A percentile compares a stretch with the other conserved stretches of the same genome.
These are phyloP conservation scores for Trimorus sp. DNA, from an alignment of 2,888 invertebrate species.

Conservation along the genomic window DNA sequence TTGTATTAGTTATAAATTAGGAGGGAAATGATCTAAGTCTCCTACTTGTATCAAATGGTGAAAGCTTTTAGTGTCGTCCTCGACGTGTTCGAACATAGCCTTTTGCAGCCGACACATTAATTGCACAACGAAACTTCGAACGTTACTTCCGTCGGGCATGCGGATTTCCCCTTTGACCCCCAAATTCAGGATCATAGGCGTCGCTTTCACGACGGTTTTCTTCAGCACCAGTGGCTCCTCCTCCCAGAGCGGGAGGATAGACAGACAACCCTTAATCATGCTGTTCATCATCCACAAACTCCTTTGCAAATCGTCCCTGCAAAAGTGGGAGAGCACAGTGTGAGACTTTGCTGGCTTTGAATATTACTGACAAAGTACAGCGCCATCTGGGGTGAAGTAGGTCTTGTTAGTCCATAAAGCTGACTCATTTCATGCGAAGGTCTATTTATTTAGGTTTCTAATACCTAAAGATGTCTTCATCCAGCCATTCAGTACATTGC, in stretches of 20 bases:
- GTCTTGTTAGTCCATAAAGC: no score
- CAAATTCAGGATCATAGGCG: slow-evolving; percentile 74
- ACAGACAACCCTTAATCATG: slow-evolving; percentile 85
- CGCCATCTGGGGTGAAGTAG: no score
- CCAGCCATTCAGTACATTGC: no score
- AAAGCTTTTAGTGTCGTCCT: slow-evolving; percentile 91
- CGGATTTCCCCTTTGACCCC: slow-evolving; percentile 79
- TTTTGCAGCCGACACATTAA: slow-evolving; percentile 85
- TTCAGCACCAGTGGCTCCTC: slow-evolving; percentile 82
- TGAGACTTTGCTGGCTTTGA: background rate
- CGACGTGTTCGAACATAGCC: slow-evolving; percentile 85
- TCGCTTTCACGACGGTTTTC: slow-evolving; percentile 80
- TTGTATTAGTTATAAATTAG: no score
- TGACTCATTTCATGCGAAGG: no score
- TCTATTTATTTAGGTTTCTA: no score
- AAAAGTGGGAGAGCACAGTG: slow-evolving; percentile 61
- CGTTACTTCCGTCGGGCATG: slow-evolving; percentile 87
- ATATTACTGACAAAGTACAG: background rate
- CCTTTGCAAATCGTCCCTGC: slow-evolving; percentile 87
- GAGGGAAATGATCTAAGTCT: no score
- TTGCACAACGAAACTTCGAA: slow-evolving; percentile 85
- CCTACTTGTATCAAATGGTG: slow-evolving; percentile 81
- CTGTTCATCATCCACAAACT: slow-evolving; percentile 87
- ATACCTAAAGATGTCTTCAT: no score
- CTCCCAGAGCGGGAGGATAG: slow-evolving; percentile 87